Evolutionary conservation across 2,113 vertebrate species (phyloP).

Genomic region (Jacana jacana): DNA sequence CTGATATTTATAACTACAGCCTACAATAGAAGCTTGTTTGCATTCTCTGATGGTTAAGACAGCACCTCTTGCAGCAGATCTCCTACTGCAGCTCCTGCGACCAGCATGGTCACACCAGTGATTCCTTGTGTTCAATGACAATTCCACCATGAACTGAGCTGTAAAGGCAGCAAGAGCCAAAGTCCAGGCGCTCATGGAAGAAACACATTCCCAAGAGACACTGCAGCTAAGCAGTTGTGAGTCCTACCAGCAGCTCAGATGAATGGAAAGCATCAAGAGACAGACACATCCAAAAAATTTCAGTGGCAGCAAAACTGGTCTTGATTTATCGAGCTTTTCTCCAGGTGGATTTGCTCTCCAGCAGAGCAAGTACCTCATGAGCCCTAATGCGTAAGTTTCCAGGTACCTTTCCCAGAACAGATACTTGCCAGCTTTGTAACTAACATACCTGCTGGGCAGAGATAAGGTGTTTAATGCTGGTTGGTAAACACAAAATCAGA

Average conservation of each 20-base stretch:
- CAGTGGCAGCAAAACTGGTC: not conserved
- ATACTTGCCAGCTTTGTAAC: not conserved
- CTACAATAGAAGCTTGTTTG: conserved; percentile 38
- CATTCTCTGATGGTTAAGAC: conserved; percentile 8
- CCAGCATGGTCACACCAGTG: not conserved
- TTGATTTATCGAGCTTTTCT: not conserved
- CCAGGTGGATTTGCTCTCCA: not conserved
- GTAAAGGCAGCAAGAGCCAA: not conserved
- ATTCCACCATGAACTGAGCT: not conserved
- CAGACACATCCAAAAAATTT: not conserved
- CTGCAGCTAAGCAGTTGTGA: not conserved
- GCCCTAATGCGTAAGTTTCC: not conserved
- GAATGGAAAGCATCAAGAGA: not conserved
- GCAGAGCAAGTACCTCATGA: not conserved
- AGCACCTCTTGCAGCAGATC: conserved; percentile 10
- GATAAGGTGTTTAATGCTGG: not conserved
- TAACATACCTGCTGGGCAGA: conserved; percentile 1
- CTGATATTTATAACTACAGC: conserved; percentile 48
- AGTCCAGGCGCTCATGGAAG: accelerated
- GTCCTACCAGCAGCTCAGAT: not conserved
- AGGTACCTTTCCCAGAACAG: not conserved
- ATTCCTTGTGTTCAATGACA: not conserved
- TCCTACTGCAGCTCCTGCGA: not conserved
- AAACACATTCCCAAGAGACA: not conserved
- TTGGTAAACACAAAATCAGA: not conserved